Percentiles rank a stretch among this genome's conserved stretches.
Evolutionary conservation across 23 tunicate species (phyloP).

Genomic region (Ciona savignyi): DNA sequence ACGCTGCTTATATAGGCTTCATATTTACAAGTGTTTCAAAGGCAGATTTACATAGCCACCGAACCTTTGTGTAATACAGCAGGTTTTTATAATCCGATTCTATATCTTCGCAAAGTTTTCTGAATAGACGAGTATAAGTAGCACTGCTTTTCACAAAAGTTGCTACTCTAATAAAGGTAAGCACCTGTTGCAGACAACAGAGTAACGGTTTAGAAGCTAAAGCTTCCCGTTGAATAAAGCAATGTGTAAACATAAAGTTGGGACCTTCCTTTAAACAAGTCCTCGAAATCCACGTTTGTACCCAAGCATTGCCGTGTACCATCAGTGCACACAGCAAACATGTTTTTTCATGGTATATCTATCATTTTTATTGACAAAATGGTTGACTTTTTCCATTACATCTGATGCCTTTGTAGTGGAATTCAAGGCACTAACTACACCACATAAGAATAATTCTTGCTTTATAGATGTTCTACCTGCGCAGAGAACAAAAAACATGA

Average conservation of each 20-base stretch:
- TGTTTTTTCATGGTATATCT: neutral
- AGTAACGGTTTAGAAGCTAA: neutral
- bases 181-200: neutral
- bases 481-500: neutral
- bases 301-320: neutral
- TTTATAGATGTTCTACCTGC: neutral
- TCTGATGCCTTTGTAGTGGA: no score
- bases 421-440: no score
- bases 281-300: no score
- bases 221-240: neutral
- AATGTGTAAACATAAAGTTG: no score
- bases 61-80: no score
- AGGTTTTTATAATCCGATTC: no score
- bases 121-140: no score
- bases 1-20: no score
- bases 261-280: no score
- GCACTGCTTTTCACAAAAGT: constrained; percentile 1
- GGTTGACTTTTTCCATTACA: constrained; percentile 4
- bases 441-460: no score
- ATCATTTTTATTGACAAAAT: neutral
- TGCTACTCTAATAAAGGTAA: neutral
- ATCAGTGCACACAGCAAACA: neutral
- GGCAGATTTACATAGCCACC: neutral
- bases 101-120: no score
- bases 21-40: no score